Base-by-base conservation (phyloP, 1,140 invertebrate genomes). In the Scaptomyza montana region DNA sequence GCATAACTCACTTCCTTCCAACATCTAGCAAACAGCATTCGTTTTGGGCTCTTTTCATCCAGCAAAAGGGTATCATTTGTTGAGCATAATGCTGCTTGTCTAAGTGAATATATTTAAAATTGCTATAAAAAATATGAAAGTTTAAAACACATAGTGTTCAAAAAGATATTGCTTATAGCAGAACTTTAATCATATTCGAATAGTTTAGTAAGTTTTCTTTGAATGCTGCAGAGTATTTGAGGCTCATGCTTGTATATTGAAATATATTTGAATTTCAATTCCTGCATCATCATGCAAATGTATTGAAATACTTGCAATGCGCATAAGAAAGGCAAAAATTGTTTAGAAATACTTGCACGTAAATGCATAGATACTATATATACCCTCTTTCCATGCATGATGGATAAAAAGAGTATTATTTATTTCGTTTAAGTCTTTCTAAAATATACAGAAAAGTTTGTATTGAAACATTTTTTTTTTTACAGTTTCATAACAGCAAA, bases 271-370 rank as follows among this genome's bases (percentile, higher is more conserved):
- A 21, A 60, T 70, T 70, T 43, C 10, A 28, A 53, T 53, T 70
- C 47, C 36, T 21, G 59, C 59, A 25, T 65, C 21, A 56, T 65
- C 28, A 45, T 63, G 45, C 56, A 81, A 81, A 75, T 72, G 66
- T 81, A 59, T 51, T 74, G 49, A 76, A 77, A 86, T 80, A 75
- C 71, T 72, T 74, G 65, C 54, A 41, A 43, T 64, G 68, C 54
- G 50, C 62, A 41, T 51, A 64, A 74, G 71, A 61, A 77, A 63
- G 46, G 46, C 55, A 56, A 78, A 68, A 65, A 78, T 85, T 85
- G 73, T 64, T 86, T 71, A 57, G 77, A 68, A 86, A 68, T 68
- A 74, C 28, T 19, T 33, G 56, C 56, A 59, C 56, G 56, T 47
- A 60, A 65, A 21, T 65, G 39, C 33, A 61, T 39, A 36, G 43